Evolutionary conservation across 30 jellyfish, hydroid and myxozoan species (phyloP).

Genomic region (Aurelia aurita): DNA sequence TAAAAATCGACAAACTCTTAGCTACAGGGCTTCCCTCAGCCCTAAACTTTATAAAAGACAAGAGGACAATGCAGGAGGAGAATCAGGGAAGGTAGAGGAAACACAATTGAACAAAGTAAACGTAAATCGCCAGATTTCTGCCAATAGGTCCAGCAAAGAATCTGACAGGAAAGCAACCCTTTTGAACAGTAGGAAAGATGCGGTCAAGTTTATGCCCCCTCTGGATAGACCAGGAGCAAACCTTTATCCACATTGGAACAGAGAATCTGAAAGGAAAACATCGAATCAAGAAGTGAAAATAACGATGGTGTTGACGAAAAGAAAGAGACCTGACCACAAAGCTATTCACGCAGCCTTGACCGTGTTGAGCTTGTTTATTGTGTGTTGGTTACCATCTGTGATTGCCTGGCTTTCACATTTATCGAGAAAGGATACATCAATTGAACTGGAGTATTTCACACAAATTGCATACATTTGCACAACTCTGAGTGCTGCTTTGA

Average conservation of each 20-base stretch:
- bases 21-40: no score
- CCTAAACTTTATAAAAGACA: no score
- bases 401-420: background rate
- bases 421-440: background rate
- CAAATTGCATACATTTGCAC: constrained; percentile 12
- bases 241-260: background rate
- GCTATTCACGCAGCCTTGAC: constrained; percentile 4
- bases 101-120: no score
- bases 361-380: background rate
- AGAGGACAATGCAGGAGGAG: no score
- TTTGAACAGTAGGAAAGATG: background rate
- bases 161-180: no score
- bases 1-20: no score
- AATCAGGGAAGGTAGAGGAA: no score
- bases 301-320: constrained; percentile 6
- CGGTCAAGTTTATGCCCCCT: background rate
- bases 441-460: background rate
- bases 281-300: constrained; percentile 11
- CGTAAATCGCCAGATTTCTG: no score
- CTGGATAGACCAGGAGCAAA: background rate
- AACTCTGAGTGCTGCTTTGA: constrained; percentile 3
- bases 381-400: constrained; percentile 29
- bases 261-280: background rate
- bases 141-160: no score
- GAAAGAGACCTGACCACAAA: constrained; percentile 2